A percentile compares a stretch with the other conserved stretches of the same genome.
phyloP scores from a whole-genome alignment of 2,888 invertebrate species.

The Rugalucina vietnamica region DNA sequence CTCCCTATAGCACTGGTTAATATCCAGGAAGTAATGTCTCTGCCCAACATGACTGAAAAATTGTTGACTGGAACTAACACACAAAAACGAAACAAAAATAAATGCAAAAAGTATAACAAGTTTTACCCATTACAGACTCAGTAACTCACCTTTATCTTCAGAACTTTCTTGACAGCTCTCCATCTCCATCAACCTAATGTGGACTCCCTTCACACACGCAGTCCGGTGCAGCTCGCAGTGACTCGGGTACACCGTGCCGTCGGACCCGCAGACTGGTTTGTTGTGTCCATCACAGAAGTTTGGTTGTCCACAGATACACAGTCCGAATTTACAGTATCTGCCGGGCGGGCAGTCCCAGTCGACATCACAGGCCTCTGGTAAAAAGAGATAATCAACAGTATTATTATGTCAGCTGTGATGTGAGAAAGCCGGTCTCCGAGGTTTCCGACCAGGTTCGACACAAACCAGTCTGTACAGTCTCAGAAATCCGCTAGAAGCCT shows the following conservation, averaged over 20 bases:
- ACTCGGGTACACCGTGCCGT: constrained; percentile 80
- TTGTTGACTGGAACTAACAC: no score
- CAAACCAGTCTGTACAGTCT: no score
- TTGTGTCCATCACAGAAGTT: constrained; percentile 77
- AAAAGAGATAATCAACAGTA: no score
- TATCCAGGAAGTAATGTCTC: no score
- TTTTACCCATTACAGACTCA: neutral
- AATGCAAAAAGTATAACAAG: neutral
- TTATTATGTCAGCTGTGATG: no score
- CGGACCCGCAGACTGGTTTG: constrained; percentile 82
- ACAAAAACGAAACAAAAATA: no score
- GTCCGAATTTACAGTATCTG: constrained; percentile 87
- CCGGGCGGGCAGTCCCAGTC: constrained; percentile 87
- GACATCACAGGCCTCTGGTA: constrained; percentile 88
- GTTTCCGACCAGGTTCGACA: no score
- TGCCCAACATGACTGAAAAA: no score
- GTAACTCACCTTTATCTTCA: neutral
- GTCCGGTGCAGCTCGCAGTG: constrained; percentile 83
- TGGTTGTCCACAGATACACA: constrained; percentile 86
- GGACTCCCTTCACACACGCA: constrained; percentile 78
- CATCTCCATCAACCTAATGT: constrained; percentile 72
- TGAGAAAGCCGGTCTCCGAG: no score
- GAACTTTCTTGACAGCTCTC: neutral
- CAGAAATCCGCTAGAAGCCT: no score
- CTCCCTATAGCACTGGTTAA: no score